Evolutionary conservation across 2,797 vertebrate species (phyloP).

Genomic region (Benthosema pterotum): DNA sequence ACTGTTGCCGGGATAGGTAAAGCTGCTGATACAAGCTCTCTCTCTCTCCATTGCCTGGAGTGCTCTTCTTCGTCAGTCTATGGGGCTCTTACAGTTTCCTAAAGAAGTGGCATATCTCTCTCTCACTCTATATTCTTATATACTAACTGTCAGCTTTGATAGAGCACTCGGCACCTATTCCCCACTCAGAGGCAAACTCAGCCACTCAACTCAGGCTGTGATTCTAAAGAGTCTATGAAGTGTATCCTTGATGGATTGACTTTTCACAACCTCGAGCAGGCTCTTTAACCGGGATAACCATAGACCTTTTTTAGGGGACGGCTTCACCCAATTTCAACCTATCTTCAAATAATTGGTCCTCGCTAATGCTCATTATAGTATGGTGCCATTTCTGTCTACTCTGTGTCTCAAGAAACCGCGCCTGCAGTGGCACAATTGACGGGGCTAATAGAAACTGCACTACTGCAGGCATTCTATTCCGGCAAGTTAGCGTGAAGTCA

Average conservation of each 20-base stretch:
- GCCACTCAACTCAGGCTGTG: conserved; percentile 34
- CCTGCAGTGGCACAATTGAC: no score
- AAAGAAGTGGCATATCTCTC: conserved; percentile 58
- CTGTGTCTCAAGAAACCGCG: no score
- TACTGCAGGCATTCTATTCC: no score
- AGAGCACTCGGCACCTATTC: conserved; percentile 28
- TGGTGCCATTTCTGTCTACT: no score
- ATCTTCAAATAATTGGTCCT: no score
- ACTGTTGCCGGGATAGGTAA: conserved; percentile 64
- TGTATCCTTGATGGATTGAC: conserved; percentile 1
- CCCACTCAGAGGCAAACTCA: conserved; percentile 23
- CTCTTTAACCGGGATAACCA: not conserved
- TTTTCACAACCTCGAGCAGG: conserved; percentile 12
- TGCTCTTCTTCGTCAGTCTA: conserved; percentile 68
- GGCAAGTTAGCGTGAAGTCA: no score
- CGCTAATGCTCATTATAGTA: no score
- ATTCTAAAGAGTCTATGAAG: conserved; percentile 6
- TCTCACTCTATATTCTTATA: conserved; percentile 31
- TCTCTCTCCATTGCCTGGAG: conserved; percentile 70
- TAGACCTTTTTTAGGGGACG: no score
- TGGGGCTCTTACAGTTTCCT: conserved; percentile 55
- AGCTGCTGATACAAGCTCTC: conserved; percentile 74
- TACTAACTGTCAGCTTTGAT: conserved; percentile 48
- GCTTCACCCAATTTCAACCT: no score
- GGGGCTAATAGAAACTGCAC: no score